Evolutionary conservation across 2,113 vertebrate species (phyloP), one percentile per base, ranked within the genome.

Genomic region (Copsychus sechellarum): DNA sequence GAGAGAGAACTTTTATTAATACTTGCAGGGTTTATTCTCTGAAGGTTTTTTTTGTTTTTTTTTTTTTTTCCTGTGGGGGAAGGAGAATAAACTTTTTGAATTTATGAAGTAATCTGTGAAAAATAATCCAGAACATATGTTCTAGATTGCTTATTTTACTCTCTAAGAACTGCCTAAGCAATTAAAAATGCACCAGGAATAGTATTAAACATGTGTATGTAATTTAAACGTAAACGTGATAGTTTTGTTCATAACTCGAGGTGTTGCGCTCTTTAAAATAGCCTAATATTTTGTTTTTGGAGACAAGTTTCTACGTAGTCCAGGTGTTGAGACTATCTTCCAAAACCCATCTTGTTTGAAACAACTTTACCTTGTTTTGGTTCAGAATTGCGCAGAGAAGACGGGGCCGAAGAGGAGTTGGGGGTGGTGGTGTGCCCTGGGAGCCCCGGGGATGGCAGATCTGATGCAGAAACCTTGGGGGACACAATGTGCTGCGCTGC

Each of bases 11-110:
- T 95, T 97, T 95, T 81, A 93, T 58, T 86, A 83, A 88, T 96
- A 48, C 92, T 95, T 74, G 8, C 29, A 81, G 53, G 91, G 48
- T 84, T 61, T 56, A 82, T 91, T 69, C 90, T 86, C 62, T 28
- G 22, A 84, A 88, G 40, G 64, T 60, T 62, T 26, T 61, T 66
- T 56, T 65, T 36, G n/a, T 38, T 15, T 53, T 57, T 58, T 53
- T 58, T 19, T 45, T 12, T 47, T 50, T 11, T 6, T 4, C 9
- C 24, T 50, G 24, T 64, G 24, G 33, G 10, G 78, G 81, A 79
- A 93, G 53, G 85, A 64, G 91, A 77, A 88, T 69, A 97, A 97
- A 98, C 94, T 97, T 97, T 64, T 67, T 64, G 62, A 87, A 83
- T 96, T 89, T 86, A 57, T 86, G 58, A 73, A 95, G 92, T 93